Evolutionary conservation across 2,888 invertebrate species (phyloP).

Genomic region (Leuctra nigra): DNA sequence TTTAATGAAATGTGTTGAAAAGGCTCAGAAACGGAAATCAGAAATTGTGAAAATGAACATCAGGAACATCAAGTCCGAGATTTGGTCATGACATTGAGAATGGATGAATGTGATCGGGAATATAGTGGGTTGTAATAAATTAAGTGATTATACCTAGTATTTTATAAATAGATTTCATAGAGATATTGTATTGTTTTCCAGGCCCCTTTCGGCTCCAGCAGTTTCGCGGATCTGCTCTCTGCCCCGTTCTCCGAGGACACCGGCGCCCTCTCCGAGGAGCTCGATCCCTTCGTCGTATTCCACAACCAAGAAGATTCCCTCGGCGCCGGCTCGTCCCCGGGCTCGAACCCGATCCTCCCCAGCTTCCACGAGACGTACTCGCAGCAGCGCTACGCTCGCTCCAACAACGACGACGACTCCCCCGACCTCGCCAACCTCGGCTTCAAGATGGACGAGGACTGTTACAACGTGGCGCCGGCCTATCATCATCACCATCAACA

Average conservation of each 20-base stretch:
- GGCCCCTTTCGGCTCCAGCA: conserved; percentile 70
- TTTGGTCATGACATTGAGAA: no score
- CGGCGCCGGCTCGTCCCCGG: conserved; percentile 30
- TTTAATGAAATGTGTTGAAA: no score
- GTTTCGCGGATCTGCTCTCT: conserved; percentile 70
- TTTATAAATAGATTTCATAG: no score
- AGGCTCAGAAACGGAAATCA: no score
- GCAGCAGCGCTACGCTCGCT: conserved; percentile 49
- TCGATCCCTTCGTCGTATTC: conserved; percentile 60
- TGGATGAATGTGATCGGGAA: no score
- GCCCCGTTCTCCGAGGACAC: conserved; percentile 67
- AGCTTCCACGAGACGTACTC: conserved; percentile 88
- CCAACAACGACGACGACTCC: conserved; percentile 18
- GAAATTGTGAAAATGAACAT: no score
- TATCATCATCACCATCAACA: conserved; percentile 32
- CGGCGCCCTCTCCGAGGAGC: conserved; percentile 61
- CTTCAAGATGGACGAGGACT: conserved; percentile 82
- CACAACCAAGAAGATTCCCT: conserved; percentile 35
- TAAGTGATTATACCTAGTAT: no score
- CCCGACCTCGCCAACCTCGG: conserved; percentile 41
- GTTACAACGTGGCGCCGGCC: conserved; percentile 52
- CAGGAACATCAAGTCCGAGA: no score
- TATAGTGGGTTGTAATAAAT: no score
- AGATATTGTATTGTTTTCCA: no score
- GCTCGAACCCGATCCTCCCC: conserved; percentile 60